These are phyloP conservation scores for Lycaon pictus DNA, from an alignment of 2,113 vertebrate genomes.

Conservation along the genomic window DNA sequence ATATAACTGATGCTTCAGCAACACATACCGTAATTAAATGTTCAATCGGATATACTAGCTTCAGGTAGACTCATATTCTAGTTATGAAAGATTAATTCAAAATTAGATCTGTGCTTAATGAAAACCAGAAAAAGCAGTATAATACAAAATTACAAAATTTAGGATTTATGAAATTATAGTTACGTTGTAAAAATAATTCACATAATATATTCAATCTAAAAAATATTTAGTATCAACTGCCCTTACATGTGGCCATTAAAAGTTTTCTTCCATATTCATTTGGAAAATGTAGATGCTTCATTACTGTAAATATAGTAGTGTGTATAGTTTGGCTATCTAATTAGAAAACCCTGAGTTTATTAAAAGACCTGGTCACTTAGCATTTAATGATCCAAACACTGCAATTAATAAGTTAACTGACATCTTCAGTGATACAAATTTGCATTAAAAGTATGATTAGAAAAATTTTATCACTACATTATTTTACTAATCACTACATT, in stretches of 20 bases:
- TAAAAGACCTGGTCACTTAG: background rate
- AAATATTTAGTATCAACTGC: conserved; percentile 15
- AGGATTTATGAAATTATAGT: conserved; percentile 50
- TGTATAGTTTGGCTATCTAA: background rate
- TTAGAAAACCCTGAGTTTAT: conserved; percentile 30
- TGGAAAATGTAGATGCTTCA: background rate
- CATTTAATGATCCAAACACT: background rate
- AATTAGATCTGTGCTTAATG: conserved; percentile 71
- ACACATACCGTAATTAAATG: conserved; percentile 68
- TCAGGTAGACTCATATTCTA: conserved; percentile 49
- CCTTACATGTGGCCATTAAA: background rate
- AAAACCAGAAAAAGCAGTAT: conserved; percentile 54
- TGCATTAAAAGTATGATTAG: background rate
- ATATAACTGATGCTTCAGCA: conserved; percentile 46
- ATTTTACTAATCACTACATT: background rate
- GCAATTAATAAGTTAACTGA: background rate
- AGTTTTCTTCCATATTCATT: background rate
- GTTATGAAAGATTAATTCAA: conserved; percentile 79
- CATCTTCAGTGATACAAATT: background rate
- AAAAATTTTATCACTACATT: background rate
- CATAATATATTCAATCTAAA: background rate
- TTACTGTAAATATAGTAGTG: background rate
- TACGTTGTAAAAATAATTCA: conserved; percentile 55
- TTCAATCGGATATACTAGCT: conserved; percentile 63
- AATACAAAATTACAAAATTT: conserved; percentile 68